A percentile compares a stretch with the other conserved stretches of the same genome.
Conservation (phyloP, 2,888 invertebrate genomes). For the Drosophila lutescens region DNA sequence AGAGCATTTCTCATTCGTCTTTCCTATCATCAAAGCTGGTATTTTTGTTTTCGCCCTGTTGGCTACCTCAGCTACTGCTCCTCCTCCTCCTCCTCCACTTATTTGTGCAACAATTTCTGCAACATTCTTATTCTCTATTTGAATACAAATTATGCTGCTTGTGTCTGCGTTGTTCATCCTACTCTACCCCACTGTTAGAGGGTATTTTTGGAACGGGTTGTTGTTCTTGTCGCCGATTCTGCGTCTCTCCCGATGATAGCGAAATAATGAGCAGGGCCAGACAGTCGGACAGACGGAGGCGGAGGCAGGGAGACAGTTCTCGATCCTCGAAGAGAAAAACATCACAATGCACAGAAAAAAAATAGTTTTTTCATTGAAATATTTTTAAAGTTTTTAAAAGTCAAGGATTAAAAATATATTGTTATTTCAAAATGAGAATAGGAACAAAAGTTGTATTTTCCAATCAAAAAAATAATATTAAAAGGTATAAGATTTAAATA, state of each 20-base stretch:
- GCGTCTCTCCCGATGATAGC: constrained; percentile 37
- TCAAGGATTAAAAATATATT: no score
- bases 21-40: no score
- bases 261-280: constrained; percentile 50
- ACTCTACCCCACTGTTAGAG: constrained; percentile 33
- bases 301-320: constrained; percentile 12
- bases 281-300: constrained; percentile 21
- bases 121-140: constrained; percentile 47
- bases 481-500: no score
- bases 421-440: no score
- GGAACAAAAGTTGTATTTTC: no score
- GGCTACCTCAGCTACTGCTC: background rate
- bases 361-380: no score
- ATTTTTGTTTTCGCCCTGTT: background rate
- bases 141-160: constrained; percentile 71
- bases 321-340: constrained; percentile 27
- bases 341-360: constrained; percentile 3
- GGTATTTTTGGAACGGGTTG: constrained; percentile 38
- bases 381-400: no score
- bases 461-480: no score
- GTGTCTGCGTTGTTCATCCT: constrained; percentile 25
- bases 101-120: constrained; percentile 45
- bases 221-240: constrained; percentile 25
- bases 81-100: constrained; percentile 12
- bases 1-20: background rate